Evolutionary conservation across 2,113 vertebrate species (phyloP).

Genomic region (Eptesicus fuscus): DNA sequence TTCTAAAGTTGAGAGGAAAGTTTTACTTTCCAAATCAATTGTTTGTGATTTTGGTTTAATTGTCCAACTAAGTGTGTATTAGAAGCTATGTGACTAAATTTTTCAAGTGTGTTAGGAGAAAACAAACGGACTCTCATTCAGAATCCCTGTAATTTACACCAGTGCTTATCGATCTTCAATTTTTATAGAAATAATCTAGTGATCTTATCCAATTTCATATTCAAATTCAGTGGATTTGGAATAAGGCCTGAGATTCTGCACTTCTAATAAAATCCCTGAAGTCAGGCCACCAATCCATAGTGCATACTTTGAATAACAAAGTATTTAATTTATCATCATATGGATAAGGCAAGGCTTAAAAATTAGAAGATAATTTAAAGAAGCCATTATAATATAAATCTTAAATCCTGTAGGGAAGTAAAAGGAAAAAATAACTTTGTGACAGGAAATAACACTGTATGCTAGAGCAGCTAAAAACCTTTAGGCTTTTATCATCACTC

Average conservation of each 20-base stretch:
- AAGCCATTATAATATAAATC: background rate
- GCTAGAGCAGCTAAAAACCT: background rate
- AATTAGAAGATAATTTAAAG: background rate
- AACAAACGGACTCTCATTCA: background rate
- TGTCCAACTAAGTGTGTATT: background rate
- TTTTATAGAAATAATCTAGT: background rate
- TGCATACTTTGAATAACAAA: background rate
- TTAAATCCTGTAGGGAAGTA: background rate
- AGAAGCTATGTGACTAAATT: background rate
- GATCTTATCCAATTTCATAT: background rate
- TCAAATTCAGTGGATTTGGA: background rate
- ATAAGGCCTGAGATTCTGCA: background rate
- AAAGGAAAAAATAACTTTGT: background rate
- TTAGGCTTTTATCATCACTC: background rate
- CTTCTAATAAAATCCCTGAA: background rate
- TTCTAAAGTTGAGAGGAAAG: background rate
- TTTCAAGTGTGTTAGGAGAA: background rate
- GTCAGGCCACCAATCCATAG: background rate
- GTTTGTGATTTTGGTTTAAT: background rate
- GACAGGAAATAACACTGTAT: background rate
- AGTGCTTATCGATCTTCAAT: background rate
- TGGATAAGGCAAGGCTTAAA: background rate
- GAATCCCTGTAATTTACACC: background rate
- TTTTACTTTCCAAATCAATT: background rate
- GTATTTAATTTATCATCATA: background rate